phyloP scores from a whole-genome alignment of 2,888 invertebrate genomes.

The Eupelmus urozonus region DNA sequence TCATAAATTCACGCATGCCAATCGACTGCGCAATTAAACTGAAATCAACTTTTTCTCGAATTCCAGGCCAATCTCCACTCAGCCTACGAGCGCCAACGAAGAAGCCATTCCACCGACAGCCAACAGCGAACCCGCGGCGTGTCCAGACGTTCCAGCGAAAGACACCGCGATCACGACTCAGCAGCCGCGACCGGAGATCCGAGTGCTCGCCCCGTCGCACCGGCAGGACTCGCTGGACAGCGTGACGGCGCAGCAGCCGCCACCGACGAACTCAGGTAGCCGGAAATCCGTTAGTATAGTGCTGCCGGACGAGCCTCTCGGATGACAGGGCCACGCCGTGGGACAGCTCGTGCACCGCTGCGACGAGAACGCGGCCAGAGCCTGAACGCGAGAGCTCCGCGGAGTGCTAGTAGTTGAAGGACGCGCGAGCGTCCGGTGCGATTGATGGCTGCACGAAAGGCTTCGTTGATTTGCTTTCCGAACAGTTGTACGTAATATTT shows the following conservation, averaged over 20 bases:
- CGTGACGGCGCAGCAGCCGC: slow-evolving; percentile 45
- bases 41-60: too few relatives aligned
- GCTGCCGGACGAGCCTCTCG: slow-evolving; percentile 71
- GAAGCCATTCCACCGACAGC: background rate
- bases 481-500: too few relatives aligned
- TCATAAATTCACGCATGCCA: too few relatives aligned
- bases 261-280: slow-evolving; percentile 25
- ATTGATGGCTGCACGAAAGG: too few relatives aligned
- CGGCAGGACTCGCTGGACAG: slow-evolving; percentile 56
- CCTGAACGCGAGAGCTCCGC: too few relatives aligned
- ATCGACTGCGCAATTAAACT: too few relatives aligned
- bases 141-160: background rate
- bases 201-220: slow-evolving; percentile 66
- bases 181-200: slow-evolving; percentile 71
- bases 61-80: too few relatives aligned
- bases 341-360: slow-evolving; percentile 70
- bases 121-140: slow-evolving; percentile 28
- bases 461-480: too few relatives aligned
- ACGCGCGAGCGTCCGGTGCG: too few relatives aligned
- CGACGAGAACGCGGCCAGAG: too few relatives aligned
- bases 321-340: slow-evolving; percentile 70
- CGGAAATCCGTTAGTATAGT: slow-evolving; percentile 76
- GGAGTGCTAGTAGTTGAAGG: too few relatives aligned
- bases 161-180: background rate
- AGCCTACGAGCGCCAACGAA: too few relatives aligned